Conservation (phyloP, 2,113 vertebrate species). For the Pipa parva region DNA sequence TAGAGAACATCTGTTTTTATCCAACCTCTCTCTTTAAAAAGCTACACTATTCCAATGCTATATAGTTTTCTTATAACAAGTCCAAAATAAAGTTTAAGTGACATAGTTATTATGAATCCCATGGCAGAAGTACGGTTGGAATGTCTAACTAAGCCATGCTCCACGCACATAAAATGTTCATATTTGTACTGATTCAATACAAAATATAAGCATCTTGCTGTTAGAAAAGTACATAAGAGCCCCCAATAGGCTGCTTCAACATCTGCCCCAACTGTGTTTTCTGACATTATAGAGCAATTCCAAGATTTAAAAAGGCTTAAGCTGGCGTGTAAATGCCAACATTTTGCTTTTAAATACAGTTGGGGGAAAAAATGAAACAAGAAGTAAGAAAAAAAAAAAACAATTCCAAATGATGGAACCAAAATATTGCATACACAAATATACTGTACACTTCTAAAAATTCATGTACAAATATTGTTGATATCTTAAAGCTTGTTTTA, state of each 20-base stretch:
- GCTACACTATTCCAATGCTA: too few relatives aligned
- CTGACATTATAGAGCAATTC: not conserved
- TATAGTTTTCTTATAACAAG: constrained; percentile 6
- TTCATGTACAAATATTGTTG: too few relatives aligned
- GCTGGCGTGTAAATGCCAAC: too few relatives aligned
- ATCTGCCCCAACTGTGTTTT: not conserved
- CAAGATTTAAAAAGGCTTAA: too few relatives aligned
- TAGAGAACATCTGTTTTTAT: constrained; percentile 25
- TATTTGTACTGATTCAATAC: not conserved
- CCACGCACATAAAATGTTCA: constrained; percentile 16
- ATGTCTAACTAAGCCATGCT: constrained; percentile 2
- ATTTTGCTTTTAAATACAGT: too few relatives aligned
- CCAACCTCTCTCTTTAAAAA: constrained; percentile 18
- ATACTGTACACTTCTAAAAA: too few relatives aligned
- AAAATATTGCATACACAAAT: too few relatives aligned
- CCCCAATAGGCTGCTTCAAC: not conserved
- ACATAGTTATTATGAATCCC: constrained; percentile 29
- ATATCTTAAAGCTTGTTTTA: too few relatives aligned
- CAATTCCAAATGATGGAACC: too few relatives aligned
- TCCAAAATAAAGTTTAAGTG: constrained; percentile 4
- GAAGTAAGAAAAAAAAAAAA: too few relatives aligned
- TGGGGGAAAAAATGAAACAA: too few relatives aligned
- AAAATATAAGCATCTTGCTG: not conserved
- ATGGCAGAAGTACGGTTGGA: not conserved
- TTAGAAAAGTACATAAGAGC: not conserved